A percentile compares a stretch with the other conserved stretches of the same genome.
Evolutionary conservation across 2,113 vertebrate species (phyloP).

Genomic region (Tachuris rubrigastra): DNA sequence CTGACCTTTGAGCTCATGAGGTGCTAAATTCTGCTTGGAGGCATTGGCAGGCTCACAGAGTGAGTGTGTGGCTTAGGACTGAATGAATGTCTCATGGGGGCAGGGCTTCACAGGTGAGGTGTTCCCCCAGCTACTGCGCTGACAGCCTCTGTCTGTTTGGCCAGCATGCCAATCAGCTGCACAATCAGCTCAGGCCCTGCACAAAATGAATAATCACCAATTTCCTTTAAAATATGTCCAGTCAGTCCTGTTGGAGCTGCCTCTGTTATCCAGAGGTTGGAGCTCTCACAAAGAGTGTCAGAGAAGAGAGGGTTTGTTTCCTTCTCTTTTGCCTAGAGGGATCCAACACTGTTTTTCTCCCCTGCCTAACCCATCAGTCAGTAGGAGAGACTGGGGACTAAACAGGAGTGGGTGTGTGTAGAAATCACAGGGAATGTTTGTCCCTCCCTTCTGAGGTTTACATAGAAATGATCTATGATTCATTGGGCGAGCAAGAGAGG

Average conservation of each 20-base stretch:
- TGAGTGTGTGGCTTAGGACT: neutral
- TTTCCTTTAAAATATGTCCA: neutral
- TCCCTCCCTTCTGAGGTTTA: neutral
- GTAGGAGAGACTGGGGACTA: neutral
- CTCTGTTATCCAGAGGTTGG: neutral
- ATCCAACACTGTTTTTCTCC: neutral
- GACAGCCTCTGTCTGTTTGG: fast-evolving
- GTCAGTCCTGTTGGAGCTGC: neutral
- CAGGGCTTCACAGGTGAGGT: neutral
- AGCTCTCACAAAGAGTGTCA: neutral
- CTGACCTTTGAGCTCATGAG: neutral
- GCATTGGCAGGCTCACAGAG: neutral
- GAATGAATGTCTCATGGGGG: neutral
- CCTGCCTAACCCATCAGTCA: neutral
- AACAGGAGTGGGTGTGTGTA: neutral
- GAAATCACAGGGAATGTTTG: neutral
- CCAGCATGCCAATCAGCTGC: neutral
- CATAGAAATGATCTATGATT: neutral
- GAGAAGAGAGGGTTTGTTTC: neutral
- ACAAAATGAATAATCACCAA: neutral
- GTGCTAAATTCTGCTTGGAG: neutral
- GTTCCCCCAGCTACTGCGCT: neutral
- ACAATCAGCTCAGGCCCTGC: neutral
- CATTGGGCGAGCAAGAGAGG: neutral
- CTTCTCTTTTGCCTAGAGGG: neutral